These are phyloP conservation scores for Macrotis lagotis DNA, from an alignment of 2,113 vertebrate species.

Conservation along the genomic window DNA sequence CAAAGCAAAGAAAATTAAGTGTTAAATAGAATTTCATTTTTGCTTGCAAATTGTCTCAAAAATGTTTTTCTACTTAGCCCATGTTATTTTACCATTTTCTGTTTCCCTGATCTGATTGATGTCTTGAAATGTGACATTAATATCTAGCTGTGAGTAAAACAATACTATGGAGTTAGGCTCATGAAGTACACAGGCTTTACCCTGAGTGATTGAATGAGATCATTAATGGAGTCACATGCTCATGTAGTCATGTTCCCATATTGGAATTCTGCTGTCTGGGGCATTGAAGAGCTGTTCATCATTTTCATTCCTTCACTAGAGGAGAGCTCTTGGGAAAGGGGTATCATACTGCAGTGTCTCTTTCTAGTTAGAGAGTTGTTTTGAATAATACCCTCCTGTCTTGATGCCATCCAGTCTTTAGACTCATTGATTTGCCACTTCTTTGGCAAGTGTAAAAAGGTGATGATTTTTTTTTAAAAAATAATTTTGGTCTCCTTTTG, in stretches of 20 bases:
- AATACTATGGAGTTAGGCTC: not conserved
- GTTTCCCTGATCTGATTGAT: constrained; percentile 50
- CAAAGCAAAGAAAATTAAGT: constrained; percentile 25
- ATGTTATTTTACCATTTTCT: constrained; percentile 43
- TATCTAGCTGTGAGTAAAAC: constrained; percentile 42
- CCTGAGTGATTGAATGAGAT: not conserved
- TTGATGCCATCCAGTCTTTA: not conserved
- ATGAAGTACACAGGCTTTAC: constrained; percentile 14
- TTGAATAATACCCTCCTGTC: not conserved
- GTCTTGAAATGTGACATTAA: constrained; percentile 47
- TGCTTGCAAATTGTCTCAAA: constrained; percentile 24
- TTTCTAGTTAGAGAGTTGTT: not conserved
- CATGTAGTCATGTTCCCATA: not conserved
- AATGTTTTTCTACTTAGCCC: constrained; percentile 51
- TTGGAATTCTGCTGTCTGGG: constrained; percentile 1
- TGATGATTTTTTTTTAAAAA: not conserved
- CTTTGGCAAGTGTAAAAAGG: constrained; percentile 2
- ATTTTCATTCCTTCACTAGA: not conserved
- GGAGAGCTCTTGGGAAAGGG: not conserved
- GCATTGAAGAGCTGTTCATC: not conserved
- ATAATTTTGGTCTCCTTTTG: not conserved
- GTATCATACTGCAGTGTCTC: not conserved
- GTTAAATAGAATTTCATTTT: constrained; percentile 49
- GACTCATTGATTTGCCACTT: not conserved
- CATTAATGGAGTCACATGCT: not conserved